Percentiles rank a stretch among this genome's conserved stretches.
Conservation (phyloP, 2,113 vertebrate species). For the Tiliqua scincoides region DNA sequence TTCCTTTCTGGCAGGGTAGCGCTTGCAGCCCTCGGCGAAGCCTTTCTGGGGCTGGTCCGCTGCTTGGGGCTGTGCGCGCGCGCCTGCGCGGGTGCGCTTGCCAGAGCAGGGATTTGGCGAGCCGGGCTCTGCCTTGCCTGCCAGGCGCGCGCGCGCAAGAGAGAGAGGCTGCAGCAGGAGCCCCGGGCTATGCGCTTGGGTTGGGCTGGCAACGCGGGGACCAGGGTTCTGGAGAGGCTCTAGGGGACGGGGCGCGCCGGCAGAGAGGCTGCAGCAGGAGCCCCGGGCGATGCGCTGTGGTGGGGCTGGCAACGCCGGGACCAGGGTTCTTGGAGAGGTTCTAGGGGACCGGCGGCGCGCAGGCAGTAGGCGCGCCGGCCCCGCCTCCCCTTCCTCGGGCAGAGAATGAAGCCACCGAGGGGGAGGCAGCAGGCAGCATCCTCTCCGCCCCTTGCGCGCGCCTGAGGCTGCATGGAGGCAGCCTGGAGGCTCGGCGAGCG, state of each 20-base stretch:
- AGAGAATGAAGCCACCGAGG: not conserved
- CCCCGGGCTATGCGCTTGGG: too few relatives aligned
- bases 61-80: too few relatives aligned
- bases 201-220: too few relatives aligned
- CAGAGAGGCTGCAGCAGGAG: not conserved
- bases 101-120: not conserved
- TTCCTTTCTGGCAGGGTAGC: not conserved
- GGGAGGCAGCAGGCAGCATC: not conserved
- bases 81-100: slow-evolving; percentile 1
- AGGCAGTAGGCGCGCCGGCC: not conserved
- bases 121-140: not conserved
- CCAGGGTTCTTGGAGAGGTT: not conserved
- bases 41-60: too few relatives aligned
- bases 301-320: too few relatives aligned
- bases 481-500: not conserved
- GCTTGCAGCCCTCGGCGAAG: not conserved
- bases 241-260: not conserved
- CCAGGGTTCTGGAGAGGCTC: not conserved
- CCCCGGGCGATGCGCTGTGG: too few relatives aligned
- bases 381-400: not conserved
- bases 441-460: not conserved
- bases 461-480: not conserved
- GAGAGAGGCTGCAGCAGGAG: not conserved
- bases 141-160: not conserved
- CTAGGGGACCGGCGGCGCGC: not conserved